Conservation (phyloP, 2,888 invertebrate species). For the Napeogenes sylphis region DNA sequence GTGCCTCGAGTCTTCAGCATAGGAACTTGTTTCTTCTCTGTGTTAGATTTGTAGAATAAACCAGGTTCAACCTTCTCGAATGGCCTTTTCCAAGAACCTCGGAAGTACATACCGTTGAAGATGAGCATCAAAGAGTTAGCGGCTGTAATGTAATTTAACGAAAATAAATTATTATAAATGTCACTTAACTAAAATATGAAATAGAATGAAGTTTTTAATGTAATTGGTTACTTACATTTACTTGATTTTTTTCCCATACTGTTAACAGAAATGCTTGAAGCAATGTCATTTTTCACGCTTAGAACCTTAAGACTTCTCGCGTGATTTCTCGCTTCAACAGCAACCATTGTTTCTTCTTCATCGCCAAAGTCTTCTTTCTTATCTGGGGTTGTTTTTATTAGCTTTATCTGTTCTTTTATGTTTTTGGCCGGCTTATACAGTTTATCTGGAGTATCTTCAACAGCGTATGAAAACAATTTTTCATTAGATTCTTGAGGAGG, state of each 20-base stretch:
- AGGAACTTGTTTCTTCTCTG: slow-evolving; percentile 77
- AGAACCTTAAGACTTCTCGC: slow-evolving; percentile 62
- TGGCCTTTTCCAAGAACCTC: slow-evolving; percentile 84
- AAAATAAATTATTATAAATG: neutral
- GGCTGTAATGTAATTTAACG: slow-evolving; percentile 40
- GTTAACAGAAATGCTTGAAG: slow-evolving; percentile 79
- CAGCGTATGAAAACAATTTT: slow-evolving; percentile 73
- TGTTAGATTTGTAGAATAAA: slow-evolving; percentile 80
- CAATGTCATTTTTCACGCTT: slow-evolving; percentile 69
- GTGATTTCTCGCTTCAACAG: slow-evolving; percentile 77
- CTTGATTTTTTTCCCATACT: slow-evolving; percentile 75
- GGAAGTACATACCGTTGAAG: slow-evolving; percentile 87
- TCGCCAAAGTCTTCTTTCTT: slow-evolving; percentile 69
- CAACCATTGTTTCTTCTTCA: slow-evolving; percentile 79
- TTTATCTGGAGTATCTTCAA: slow-evolving; percentile 69
- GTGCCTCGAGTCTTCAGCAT: slow-evolving; percentile 83
- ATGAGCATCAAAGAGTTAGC: slow-evolving; percentile 81
- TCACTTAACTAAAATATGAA: neutral
- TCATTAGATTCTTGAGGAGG: slow-evolving; percentile 71
- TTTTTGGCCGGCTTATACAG: slow-evolving; percentile 69
- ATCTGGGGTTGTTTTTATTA: slow-evolving; percentile 70
- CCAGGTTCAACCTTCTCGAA: slow-evolving; percentile 77
- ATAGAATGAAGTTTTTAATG: too few species aligned
- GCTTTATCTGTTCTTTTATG: slow-evolving; percentile 75
- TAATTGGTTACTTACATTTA: slow-evolving; percentile 48